A percentile compares a stretch with the other conserved stretches of the same genome.
These are phyloP conservation scores for Oligia latruncula DNA, from an alignment of 2,888 invertebrate genomes.

Conservation along the genomic window DNA sequence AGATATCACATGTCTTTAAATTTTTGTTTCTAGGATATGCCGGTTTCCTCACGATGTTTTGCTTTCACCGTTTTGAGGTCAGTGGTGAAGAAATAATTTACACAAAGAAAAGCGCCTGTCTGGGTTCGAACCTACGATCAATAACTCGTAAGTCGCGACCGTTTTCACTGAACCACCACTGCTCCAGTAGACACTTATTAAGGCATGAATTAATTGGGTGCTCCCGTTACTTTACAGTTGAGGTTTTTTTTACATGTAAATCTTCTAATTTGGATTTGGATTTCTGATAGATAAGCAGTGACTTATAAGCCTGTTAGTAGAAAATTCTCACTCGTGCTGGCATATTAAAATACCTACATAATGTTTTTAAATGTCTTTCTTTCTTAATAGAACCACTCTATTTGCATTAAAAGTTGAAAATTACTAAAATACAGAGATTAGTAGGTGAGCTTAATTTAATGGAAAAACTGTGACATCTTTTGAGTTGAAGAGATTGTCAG, in stretches of 20 bases:
- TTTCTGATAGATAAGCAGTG: neutral
- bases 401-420: neutral
- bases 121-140: neutral
- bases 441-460: neutral
- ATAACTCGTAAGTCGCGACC: too few relatives aligned
- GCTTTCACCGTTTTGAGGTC: neutral
- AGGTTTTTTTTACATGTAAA: neutral
- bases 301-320: neutral
- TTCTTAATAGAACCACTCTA: neutral
- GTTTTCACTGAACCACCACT: too few relatives aligned
- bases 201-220: slow-evolving; percentile 59
- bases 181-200: slow-evolving; percentile 46
- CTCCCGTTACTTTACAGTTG: slow-evolving; percentile 27
- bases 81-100: neutral
- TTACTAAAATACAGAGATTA: neutral
- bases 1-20: neutral
- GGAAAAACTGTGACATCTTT: neutral
- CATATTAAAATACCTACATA: slow-evolving; percentile 1
- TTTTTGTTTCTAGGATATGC: too few relatives aligned
- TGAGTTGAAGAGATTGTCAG: neutral
- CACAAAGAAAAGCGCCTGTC: neutral
- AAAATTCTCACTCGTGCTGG: neutral
- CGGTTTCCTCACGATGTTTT: neutral
- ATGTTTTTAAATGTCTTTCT: neutral
- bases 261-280: slow-evolving; percentile 5